Base-by-base conservation (phyloP, 2,888 invertebrate species). In the Drosophila peninsularis region DNA sequence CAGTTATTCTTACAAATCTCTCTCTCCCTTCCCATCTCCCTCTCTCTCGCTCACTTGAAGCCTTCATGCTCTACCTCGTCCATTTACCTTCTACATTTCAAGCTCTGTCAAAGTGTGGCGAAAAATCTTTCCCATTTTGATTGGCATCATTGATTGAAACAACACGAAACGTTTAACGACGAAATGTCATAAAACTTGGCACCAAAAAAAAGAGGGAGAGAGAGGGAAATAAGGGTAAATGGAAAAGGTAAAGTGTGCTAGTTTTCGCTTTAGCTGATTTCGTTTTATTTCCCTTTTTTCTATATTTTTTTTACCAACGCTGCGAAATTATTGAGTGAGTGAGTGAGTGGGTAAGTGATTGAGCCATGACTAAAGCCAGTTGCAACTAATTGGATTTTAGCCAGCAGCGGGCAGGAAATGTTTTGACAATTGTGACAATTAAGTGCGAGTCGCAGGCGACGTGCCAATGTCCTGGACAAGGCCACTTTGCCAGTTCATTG, bases 91-190 rank as follows among this genome's bases (percentile, higher is more conserved):
- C 39, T 36, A 17, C 68, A 72, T 60, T 78, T 74, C 44, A 70
- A 63, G 53, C 63, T 52, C 47, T 60, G 75, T 57, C 78, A 71
- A 62, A 78, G 69, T 74, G 77, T 54, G 76, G 72, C 65, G 63
- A 76, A 86, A 85, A 86, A 87, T 80, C 80, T 61, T 77, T 78
- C 66, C 67, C 66, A 84, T 78, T 78, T 89, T 88, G 90, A 90
- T 90, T 90, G 89, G 90, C 90, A 84, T 90, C 90, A 90, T 90
- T 90, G 89, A 88, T 81, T 78, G 89, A 90, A 90, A 90, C 80
- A 88, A 81, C 88, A 88, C 90, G 88, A 79, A 76, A 67, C 89
- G 87, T 78, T 81, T 83, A 88, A 80, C 85, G 71, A 61, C 68
- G 72, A 71, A 84, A 80, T 76, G 61, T 78, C 68, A 75, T 62